Evolutionary conservation across 2,888 invertebrate genomes (phyloP), one percentile per base, ranked within the genome.

Genomic region (Cenopis cana): DNA sequence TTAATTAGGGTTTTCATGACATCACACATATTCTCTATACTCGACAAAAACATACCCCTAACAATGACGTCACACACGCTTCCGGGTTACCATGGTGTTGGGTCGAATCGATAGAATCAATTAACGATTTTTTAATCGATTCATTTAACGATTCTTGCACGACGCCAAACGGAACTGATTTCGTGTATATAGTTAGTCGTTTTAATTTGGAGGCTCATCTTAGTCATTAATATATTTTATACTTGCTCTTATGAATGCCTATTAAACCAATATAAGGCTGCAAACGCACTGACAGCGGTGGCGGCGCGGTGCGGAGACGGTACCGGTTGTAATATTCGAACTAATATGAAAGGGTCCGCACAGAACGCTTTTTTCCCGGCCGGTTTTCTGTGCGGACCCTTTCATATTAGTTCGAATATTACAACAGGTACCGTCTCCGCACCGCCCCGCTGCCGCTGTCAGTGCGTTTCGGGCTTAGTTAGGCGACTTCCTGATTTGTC

Each of bases 81-180:
- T 76, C 74, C 74, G 76, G 75, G 74, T 75, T 73, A 71, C 60
- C 41, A 57, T 59, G 68, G 76, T 76, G 74, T 54, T 29, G 74
- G 68, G 74, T 78, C 82, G 81, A 87, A 77, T 78, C 81, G 79
- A 82, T 81, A 74, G 77, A 80, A 79, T 85, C 87, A 86, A 87
- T 87, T 87, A 86, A 79, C 69, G 55, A 72, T 74, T 60, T 73
- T 62, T 69, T 70, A 60, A 75, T 85, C 79, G 75, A 76, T 78
- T 80, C 76, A 66, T 72, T 76, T 75, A 80, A 81, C 76, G 78
- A 79, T 75, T 77, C 72, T 67, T 57, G 46, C 68, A 74, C 67
- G 71, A 76, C 75, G 76, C 70, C 75, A 80, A 76, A 81, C 82
- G 85, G 85, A 86, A 82, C 83, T 81, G 14, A 38, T 52, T 68